Base-by-base conservation (phyloP, 2,113 vertebrate species). In the Calypte anna region DNA sequence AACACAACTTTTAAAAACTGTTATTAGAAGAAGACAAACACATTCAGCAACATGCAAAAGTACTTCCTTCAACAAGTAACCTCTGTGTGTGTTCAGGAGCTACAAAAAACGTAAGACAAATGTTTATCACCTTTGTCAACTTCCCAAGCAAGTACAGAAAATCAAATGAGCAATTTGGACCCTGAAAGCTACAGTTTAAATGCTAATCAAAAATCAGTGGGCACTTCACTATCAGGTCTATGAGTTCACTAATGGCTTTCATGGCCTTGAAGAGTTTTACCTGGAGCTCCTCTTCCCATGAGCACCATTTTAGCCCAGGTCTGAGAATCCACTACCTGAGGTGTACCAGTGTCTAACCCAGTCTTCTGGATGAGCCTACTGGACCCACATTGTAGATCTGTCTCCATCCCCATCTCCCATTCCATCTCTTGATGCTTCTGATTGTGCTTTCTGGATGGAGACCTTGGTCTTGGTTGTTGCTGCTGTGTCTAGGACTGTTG, bases 161-260 rank as follows among this genome's bases (percentile, higher is more conserved):
- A 74, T 8, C 31, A 40, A 43, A 50, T 11, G 3, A 53, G 8
- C 17, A 62, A 27, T 46, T 2, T 63, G 31, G 28, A 72, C 17
- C 44, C 3, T 5, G 48, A 82, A 78, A 61, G 14, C 30, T 57
- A 36, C 38, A 59, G 20, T 69, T 87, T 20, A 55, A 82, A 57
- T 22, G 58, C 7, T 22, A 46, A 81, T 6, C 23, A 77, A 62
- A 6, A 50, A 38, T 3, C 3, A 64, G 4, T 19, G 18, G 17
- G 6, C 6, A 8, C 2, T 30, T 15, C 23, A 44, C 14, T 28
- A 18, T 25, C 61, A 90, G 17, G 36, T 36, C 10, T 28, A 28
- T 2, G 3, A 46, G 8, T 6, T 6, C 30, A 50, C 10, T 17
- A 28, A 74, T 0, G 54, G 30, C 2, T 3, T 54, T n/a, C 33